Percentiles rank a stretch among this genome's conserved stretches.
Conservation (phyloP, 2,888 invertebrate genomes). For the Drosophila macrospina region DNA sequence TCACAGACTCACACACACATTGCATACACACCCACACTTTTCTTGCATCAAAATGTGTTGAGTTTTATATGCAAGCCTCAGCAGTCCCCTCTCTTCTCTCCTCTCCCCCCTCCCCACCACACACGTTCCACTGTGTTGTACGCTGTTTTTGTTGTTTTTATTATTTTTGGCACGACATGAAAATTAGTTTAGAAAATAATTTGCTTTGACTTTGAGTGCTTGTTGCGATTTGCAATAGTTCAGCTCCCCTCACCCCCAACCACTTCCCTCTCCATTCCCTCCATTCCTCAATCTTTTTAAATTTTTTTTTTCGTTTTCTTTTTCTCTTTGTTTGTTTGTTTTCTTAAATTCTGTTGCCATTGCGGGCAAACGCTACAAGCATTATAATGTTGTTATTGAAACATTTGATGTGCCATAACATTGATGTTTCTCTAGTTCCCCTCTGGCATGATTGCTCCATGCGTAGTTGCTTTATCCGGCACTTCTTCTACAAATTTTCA, state of each 20-base stretch:
- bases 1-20: conserved; percentile 20
- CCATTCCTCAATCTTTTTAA: too few species aligned
- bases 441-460: background rate
- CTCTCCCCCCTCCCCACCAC: background rate
- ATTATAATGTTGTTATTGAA: conserved; percentile 55
- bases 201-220: conserved; percentile 80
- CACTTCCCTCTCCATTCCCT: background rate
- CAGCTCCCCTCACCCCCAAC: too few species aligned
- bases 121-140: background rate
- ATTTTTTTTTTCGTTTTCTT: background rate
- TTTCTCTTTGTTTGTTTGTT: conserved; percentile 30
- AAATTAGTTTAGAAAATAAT: conserved; percentile 80
- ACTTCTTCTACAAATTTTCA: background rate
- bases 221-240: conserved; percentile 71
- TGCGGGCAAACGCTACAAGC: conserved; percentile 34
- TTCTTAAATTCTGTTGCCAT: conserved; percentile 57
- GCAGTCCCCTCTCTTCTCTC: background rate
- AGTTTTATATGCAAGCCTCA: conserved; percentile 38
- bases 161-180: conserved; percentile 80
- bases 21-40: conserved; percentile 24
- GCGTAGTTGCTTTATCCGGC: background rate
- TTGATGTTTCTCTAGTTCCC: conserved; percentile 20
- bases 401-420: conserved; percentile 49
- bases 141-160: conserved; percentile 59
- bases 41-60: conserved; percentile 44